Evolutionary conservation across 2,888 invertebrate genomes (phyloP).

Genomic region (Psylliodes chrysocephalus): DNA sequence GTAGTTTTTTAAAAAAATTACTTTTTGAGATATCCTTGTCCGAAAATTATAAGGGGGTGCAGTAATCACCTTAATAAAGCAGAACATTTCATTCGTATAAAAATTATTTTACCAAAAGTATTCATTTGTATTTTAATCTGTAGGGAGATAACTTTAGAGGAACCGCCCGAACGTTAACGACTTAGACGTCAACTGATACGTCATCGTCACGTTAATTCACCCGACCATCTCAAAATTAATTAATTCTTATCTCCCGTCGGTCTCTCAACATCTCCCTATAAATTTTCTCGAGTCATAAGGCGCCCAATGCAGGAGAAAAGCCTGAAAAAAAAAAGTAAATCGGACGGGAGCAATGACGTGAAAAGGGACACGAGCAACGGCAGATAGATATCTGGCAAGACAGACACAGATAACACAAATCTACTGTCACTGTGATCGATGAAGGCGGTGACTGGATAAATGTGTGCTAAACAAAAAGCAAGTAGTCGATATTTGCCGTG

Average conservation of each 20-base stretch:
- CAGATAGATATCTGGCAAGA: constrained; percentile 62
- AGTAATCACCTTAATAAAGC: too few relatives aligned
- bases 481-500: constrained; percentile 59
- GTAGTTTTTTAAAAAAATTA: too few relatives aligned
- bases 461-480: constrained; percentile 61
- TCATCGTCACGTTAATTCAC: constrained; percentile 12
- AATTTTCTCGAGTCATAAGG: constrained; percentile 34
- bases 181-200: background rate
- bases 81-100: too few relatives aligned
- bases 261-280: constrained; percentile 29
- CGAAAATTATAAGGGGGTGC: too few relatives aligned
- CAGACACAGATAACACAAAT: constrained; percentile 62
- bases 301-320: constrained; percentile 31
- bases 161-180: too few relatives aligned
- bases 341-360: constrained; percentile 54
- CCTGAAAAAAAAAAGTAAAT: constrained; percentile 30
- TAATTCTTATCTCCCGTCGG: constrained; percentile 29
- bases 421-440: constrained; percentile 63
- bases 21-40: too few relatives aligned
- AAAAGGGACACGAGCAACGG: constrained; percentile 56
- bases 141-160: too few relatives aligned
- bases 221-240: constrained; percentile 29
- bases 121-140: too few relatives aligned
- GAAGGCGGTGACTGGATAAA: constrained; percentile 59
- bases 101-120: too few relatives aligned